Evolutionary conservation across 2,797 vertebrate genomes (phyloP).

Genomic region (Mastacembelus armatus): DNA sequence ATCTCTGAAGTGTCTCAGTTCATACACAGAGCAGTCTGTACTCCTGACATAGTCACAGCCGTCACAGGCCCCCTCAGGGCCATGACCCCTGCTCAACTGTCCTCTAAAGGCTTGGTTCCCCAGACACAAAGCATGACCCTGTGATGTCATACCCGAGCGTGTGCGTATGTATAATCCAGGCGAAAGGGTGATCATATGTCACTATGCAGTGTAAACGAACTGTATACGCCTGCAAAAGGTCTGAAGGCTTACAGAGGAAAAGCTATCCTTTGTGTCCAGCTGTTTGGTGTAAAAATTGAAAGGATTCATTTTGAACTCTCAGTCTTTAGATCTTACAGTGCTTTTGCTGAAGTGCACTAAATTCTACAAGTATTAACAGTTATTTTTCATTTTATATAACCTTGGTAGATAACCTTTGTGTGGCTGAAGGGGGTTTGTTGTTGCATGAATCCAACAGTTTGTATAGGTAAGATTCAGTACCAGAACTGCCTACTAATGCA

Average conservation of each 20-base stretch:
- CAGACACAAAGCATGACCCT: constrained; percentile 62
- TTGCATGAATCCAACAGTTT: constrained; percentile 1
- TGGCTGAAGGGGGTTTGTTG: constrained; percentile 19
- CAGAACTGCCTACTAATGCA: background rate
- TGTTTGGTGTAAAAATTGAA: no score
- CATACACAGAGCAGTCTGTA: constrained; percentile 68
- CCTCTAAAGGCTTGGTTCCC: constrained; percentile 28
- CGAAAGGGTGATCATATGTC: constrained; percentile 50
- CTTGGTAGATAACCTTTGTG: no score
- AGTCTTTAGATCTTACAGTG: constrained; percentile 12
- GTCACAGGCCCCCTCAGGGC: constrained; percentile 57
- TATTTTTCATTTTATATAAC: no score
- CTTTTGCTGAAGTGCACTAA: background rate
- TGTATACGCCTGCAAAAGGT: constrained; percentile 45
- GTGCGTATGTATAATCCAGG: constrained; percentile 40
- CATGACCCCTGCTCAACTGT: constrained; percentile 52
- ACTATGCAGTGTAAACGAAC: constrained; percentile 55
- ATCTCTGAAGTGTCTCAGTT: constrained; percentile 60
- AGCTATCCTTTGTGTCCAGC: constrained; percentile 54
- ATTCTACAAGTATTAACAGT: background rate
- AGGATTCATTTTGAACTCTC: no score
- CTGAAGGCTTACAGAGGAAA: constrained; percentile 57
- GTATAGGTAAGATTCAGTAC: constrained; percentile 16
- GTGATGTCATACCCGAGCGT: constrained; percentile 53
- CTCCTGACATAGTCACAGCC: constrained; percentile 47